Evolutionary conservation across 2,888 invertebrate species (phyloP), one percentile per base, ranked within the genome.

Genomic region (Entomobrya proxima): DNA sequence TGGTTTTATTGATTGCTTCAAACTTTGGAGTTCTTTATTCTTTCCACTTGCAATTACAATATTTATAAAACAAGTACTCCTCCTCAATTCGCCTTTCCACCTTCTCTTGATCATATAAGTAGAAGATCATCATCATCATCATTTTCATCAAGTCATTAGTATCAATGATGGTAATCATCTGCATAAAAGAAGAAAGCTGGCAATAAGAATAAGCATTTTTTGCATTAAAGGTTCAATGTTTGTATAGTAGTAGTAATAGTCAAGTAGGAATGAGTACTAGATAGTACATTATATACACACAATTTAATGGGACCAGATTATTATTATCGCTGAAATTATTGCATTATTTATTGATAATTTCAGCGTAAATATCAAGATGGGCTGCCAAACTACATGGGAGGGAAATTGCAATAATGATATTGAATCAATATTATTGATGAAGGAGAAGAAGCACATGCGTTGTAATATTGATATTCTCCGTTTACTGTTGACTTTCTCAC

Each of bases 91-190:
- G 52, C 50, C 50, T 74, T 74, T 40, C 58, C 40, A 75, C 50
- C 50, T 74, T 74, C 58, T 76, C n/a, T 58, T 76, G 58, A 76
- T 58, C 50, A n/a, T 78, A 18, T 61, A 64, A 47, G 74, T 50
- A 50, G 50, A 74, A 50, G 74, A 74, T 74, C 15, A 50, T 50
- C 6, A 74, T 74, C 15, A 50, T 50, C 6, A 30, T 74, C 74
- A 50, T 74, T 50, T 61, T 6, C 40, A 58, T 58, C 55, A 40
- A 55, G 80, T 80, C 80, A 81, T 81, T 81, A 81, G 81, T 74
- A 52, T 50, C 37, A 52, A 55, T 55, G 72, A 80, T 80, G 27
- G 40, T 72, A 67, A 81, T 74, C 74, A 44, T 74, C 44, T 52
- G 27, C 55, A 21, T 72, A 44, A n/a, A 58, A 30, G 15, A 5